phyloP scores from a whole-genome alignment of 2,797 vertebrate genomes.

The Silurus aristotelis region DNA sequence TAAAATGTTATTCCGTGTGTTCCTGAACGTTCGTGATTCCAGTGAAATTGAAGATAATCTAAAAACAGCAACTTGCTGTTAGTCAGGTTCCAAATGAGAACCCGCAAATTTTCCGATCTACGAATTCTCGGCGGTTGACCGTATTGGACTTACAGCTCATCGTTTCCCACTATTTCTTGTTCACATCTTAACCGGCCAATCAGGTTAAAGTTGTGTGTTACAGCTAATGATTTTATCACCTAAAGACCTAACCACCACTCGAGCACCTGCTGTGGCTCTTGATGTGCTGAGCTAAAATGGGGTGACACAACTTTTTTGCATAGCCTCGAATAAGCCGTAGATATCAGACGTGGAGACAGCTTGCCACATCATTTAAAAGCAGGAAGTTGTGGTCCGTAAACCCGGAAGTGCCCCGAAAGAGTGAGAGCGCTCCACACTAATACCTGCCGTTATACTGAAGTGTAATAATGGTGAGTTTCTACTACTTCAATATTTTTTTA shows the following conservation, averaged over 20 bases:
- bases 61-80: too few species aligned
- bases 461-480: constrained; percentile 48
- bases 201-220: background rate
- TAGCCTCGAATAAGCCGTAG: too few species aligned
- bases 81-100: too few species aligned
- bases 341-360: too few species aligned
- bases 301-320: background rate
- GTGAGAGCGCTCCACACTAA: background rate
- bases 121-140: too few species aligned
- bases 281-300: background rate
- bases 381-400: constrained; percentile 35
- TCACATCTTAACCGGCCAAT: background rate
- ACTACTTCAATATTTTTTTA: background rate
- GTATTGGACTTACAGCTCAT: background rate
- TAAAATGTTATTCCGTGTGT: too few species aligned
- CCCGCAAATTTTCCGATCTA: too few species aligned
- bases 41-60: too few species aligned
- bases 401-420: too few species aligned
- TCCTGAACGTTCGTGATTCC: too few species aligned
- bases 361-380: background rate
- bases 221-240: background rate
- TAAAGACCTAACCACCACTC: background rate
- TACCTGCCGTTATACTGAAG: background rate
- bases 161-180: background rate
- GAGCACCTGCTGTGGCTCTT: background rate